Base-by-base conservation (phyloP, 35 echinoderm and acorn worm genomes). In the Heliocidaris erythrogramma region DNA sequence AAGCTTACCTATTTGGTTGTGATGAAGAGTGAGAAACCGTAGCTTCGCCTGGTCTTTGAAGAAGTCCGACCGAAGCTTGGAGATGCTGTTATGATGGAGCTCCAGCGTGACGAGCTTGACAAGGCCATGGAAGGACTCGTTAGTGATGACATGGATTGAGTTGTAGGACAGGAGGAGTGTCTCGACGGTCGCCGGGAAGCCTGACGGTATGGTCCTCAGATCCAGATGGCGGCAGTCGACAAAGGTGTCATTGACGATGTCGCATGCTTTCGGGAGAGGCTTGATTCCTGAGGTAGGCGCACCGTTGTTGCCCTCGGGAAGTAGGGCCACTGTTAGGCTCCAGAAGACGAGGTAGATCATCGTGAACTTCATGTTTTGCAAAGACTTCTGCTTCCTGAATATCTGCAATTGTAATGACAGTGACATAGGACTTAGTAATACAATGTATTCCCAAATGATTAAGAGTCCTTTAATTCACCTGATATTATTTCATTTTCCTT, bases 141-240 rank as follows among this genome's bases (percentile, higher is more conserved):
- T 47, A 7, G 29, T 48, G 30, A 97, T 94, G 2, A 30, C 47
- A 49, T 90, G 50, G 59, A 97, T 47, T 47, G n/a, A 94, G 89
- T 97, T 97, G 60, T 97, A 95, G 88, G 95, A 96, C 7, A 97
- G 93, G 13, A 94, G 78, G 13, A 97, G 52, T 48, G 30, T 86
- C 49, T 94, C 47, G 21, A 93, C 91, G n/a, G 95, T 88, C 87
- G n/a, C 48, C 10, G 95, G 95, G 30, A 98, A 96, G 13, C 88
- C 88, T 27, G 93, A 5, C 29, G 97, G 97, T 18, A 98, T 93
- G 13, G 17, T 94, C 31, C 24, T 95, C 49, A 98, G 49, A 2
- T 85, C 60, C 30, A 50, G 94, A 88, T 98, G 86, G 90, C 97
- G 94, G 86, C 97, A 98, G 85, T 98, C 97, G 5, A 96, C 93